Evolutionary conservation across 2,888 invertebrate species (phyloP).

Genomic region (Metellina segmentata): DNA sequence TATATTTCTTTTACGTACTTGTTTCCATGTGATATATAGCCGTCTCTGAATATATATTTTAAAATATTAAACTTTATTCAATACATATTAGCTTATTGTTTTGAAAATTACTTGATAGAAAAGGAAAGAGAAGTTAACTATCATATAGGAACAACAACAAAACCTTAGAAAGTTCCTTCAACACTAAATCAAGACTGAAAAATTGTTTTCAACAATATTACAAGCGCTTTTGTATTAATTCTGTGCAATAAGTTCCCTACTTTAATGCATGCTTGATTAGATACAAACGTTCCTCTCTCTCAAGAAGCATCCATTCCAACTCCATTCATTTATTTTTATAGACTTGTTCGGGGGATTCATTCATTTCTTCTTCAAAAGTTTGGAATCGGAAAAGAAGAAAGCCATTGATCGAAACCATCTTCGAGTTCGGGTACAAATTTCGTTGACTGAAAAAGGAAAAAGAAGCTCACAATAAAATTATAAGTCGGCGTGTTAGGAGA

Average conservation of each 20-base stretch:
- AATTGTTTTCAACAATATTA: not conserved
- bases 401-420: not conserved
- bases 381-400: not conserved
- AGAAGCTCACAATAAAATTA: conserved; percentile 59
- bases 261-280: no score
- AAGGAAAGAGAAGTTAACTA: no score
- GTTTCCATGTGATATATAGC: no score
- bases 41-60: no score
- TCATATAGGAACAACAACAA: not conserved
- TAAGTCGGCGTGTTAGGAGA: conserved; percentile 39
- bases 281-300: no score
- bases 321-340: not conserved
- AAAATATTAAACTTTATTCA: no score
- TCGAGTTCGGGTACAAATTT: conserved; percentile 8
- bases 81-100: no score
- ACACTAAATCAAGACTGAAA: not conserved
- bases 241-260: not conserved
- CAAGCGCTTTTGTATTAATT: not conserved
- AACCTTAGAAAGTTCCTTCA: not conserved
- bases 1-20: no score
- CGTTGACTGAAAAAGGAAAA: conserved; percentile 9
- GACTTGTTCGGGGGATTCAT: not conserved
- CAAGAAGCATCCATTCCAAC: no score
- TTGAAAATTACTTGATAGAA: no score
- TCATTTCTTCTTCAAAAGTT: not conserved